phyloP scores from a whole-genome alignment of 1,140 invertebrate genomes.

The Megalopta genalis region DNA sequence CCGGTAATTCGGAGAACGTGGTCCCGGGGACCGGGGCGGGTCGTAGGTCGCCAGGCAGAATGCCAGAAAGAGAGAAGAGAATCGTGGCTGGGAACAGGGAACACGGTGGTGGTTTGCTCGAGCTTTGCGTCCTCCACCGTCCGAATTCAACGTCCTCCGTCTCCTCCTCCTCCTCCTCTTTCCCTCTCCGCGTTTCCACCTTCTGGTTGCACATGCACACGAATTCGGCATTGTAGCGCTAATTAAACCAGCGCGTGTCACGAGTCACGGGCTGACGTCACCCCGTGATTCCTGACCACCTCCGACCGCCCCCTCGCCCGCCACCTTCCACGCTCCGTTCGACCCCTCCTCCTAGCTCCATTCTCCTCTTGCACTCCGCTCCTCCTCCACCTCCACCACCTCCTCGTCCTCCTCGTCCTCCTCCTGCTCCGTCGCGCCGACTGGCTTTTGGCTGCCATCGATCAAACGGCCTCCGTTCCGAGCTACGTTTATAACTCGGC shows the following conservation, averaged over 20 bases:
- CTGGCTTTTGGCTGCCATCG: constrained; percentile 51
- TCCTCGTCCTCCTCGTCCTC: neutral
- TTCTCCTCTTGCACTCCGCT: neutral
- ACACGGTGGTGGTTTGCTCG: constrained; percentile 49
- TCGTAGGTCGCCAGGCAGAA: constrained; percentile 74
- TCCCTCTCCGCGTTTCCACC: constrained; percentile 48
- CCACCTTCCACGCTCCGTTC: constrained; percentile 36
- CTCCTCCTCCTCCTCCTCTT: constrained; percentile 19
- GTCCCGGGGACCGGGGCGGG: constrained; percentile 70
- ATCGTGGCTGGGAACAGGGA: constrained; percentile 52
- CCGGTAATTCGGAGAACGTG: constrained; percentile 75
- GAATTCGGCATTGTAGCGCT: constrained; percentile 74
- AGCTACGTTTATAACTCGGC: constrained; percentile 43
- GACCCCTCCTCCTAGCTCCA: constrained; percentile 4
- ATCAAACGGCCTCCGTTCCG: constrained; percentile 47
- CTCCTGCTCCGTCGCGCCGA: neutral
- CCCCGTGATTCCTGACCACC: constrained; percentile 70
- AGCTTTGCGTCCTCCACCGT: constrained; percentile 39
- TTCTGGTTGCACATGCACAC: constrained; percentile 53
- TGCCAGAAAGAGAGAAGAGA: constrained; percentile 74
- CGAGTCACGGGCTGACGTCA: constrained; percentile 73
- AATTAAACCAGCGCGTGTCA: constrained; percentile 77
- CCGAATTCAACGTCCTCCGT: constrained; percentile 20
- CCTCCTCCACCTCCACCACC: neutral
- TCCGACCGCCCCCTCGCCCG: constrained; percentile 22